These are phyloP conservation scores for Labeo catla DNA, from an alignment of 2,113 vertebrate species.

Conservation along the genomic window DNA sequence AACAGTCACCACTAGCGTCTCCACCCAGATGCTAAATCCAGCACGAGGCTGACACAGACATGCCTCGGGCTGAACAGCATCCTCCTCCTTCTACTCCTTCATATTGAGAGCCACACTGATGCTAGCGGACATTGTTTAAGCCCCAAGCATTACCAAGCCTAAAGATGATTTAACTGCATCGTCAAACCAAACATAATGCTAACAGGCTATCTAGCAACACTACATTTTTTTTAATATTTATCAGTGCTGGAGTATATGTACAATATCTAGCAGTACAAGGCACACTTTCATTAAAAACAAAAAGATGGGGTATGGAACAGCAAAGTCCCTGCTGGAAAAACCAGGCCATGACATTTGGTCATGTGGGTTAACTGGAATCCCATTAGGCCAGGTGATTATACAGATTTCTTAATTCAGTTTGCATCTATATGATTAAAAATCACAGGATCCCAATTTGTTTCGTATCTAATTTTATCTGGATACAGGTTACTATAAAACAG, in stretches of 20 bases:
- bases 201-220: background rate
- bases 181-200: background rate
- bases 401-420: too few relatives aligned
- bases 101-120: conserved; percentile 15
- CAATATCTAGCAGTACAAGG: background rate
- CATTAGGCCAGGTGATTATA: too few relatives aligned
- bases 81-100: conserved; percentile 29
- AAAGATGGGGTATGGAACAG: too few relatives aligned
- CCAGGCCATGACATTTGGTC: too few relatives aligned
- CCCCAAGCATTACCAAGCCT: conserved; percentile 20
- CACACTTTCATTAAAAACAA: too few relatives aligned
- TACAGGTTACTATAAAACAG: too few relatives aligned
- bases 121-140: conserved; percentile 37
- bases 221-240: background rate
- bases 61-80: conserved; percentile 52
- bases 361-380: too few relatives aligned
- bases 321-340: too few relatives aligned
- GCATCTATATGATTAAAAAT: too few relatives aligned
- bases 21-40: conserved; percentile 39
- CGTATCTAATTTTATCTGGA: too few relatives aligned
- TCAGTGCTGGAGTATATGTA: background rate
- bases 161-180: background rate
- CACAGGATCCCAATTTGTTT: too few relatives aligned
- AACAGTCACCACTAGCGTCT: conserved; percentile 29
- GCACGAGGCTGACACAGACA: conserved; percentile 37